These are phyloP conservation scores for Meteorus sp. DNA, from an alignment of 1,140 invertebrate genomes.

Conservation along the genomic window DNA sequence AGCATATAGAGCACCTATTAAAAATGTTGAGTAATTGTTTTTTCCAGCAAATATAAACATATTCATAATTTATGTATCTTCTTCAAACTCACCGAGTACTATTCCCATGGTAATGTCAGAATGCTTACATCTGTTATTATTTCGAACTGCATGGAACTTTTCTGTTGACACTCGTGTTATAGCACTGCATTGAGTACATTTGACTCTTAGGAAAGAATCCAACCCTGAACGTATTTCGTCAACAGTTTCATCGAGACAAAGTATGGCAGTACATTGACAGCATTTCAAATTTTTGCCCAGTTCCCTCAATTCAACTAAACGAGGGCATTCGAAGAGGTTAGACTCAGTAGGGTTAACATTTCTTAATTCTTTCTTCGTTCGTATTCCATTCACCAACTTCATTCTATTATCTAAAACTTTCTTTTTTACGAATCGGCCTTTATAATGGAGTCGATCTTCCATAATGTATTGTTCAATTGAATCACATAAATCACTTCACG, in stretches of 20 bases:
- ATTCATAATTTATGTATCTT: too few relatives aligned
- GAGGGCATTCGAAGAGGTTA: background rate
- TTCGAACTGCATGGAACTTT: background rate
- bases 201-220: conserved; percentile 5
- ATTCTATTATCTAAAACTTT: background rate
- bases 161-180: conserved; percentile 16
- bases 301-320: conserved; percentile 17
- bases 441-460: background rate
- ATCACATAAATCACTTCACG: too few relatives aligned
- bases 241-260: conserved; percentile 4
- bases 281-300: conserved; percentile 21
- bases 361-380: background rate
- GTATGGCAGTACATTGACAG: conserved; percentile 3
- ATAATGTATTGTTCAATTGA: background rate
- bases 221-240: conserved; percentile 12
- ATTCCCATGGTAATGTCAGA: conserved; percentile 15
- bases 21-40: background rate
- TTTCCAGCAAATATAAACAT: too few relatives aligned
- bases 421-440: background rate
- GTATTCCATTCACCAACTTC: background rate
- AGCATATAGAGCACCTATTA: background rate
- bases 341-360: background rate
- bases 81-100: background rate
- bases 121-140: conserved; percentile 8
- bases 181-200: conserved; percentile 1